Evolutionary conservation across 1,140 invertebrate species (phyloP).

Genomic region (Alviniconcha marisindica): DNA sequence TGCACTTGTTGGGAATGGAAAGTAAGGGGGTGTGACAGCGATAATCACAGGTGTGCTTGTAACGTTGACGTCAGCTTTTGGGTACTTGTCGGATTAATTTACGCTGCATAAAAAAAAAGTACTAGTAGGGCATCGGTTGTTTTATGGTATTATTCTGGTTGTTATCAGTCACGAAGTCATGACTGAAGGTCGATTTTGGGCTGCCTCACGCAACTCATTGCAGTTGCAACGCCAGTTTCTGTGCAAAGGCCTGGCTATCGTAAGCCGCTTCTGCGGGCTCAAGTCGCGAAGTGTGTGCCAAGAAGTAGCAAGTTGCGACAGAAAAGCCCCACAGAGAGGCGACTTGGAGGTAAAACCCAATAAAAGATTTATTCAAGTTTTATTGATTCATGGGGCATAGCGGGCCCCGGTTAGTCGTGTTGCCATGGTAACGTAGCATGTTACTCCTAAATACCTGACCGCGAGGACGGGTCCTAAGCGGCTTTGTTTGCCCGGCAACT

Average conservation of each 20-base stretch:
- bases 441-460: constrained; percentile 49
- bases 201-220: constrained; percentile 22
- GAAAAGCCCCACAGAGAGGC: constrained; percentile 22
- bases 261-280: constrained; percentile 30
- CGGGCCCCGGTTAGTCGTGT: constrained; percentile 53
- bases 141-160: background rate
- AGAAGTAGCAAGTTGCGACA: constrained; percentile 13
- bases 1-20: too few relatives aligned
- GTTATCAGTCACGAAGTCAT: background rate
- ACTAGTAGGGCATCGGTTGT: background rate
- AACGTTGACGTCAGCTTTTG: constrained; percentile 11
- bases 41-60: background rate
- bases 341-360: constrained; percentile 47
- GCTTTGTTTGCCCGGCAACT: constrained; percentile 48
- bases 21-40: constrained; percentile 19
- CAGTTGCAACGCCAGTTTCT: background rate
- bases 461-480: constrained; percentile 44
- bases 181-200: background rate
- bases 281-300: constrained; percentile 19
- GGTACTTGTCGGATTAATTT: background rate
- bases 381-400: constrained; percentile 57
- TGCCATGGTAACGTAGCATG: constrained; percentile 60
- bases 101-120: background rate
- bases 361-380: constrained; percentile 66
- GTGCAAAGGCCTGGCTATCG: background rate